Evolutionary conservation across 2,113 vertebrate species (phyloP), one percentile per base, ranked within the genome.

Genomic region (Maccullochella peelii): DNA sequence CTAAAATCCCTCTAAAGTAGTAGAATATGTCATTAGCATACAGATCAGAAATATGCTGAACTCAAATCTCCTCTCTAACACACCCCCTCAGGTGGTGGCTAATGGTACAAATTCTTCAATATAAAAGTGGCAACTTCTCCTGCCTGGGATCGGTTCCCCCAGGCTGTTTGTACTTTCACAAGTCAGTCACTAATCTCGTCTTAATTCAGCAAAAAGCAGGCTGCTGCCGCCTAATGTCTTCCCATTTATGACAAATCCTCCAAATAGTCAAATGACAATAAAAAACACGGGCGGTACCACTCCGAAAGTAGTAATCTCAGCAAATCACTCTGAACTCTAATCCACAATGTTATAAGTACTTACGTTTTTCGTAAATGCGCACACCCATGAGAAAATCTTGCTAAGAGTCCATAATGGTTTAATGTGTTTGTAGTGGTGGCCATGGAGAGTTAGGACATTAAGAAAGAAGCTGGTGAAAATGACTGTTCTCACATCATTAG

Each of bases 341-440:
- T 71, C 86, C 77, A 47, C 80, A 11, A 23, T 38, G 21, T 50
- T 44, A 42, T 73, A 58, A 80, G 57, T 76, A 52, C 59, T 69
- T 69, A 8, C 74, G 61, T 65, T 58, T 85, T 77, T 49, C 0
- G 1, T 77, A 71, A 77, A 85, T 86, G 75, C 67, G 18, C 63
- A 63, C 44, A 66, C 81, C 88, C 85, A 79, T 58, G 77, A 88
- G 84, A 58, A 69, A 77, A 80, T 72, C 65, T 83, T 33, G 40
- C 75, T 57, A 49, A 75, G 58, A 86, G 80, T 81, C 81, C 65
- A 25, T 90, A 86, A 91, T 89, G 83, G 73, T 83, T 71, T 88
- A 87, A 92, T 92, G 91, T 86, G 91, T 89, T 87, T 86, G 63
- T 78, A 55, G 83, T 50, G 67, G 77, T 84, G 86, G 77, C 86